A percentile compares a stretch with the other conserved stretches of the same genome.
phyloP scores from a whole-genome alignment of 2,797 vertebrate genomes.

The Melanotaenia parkinsoni region DNA sequence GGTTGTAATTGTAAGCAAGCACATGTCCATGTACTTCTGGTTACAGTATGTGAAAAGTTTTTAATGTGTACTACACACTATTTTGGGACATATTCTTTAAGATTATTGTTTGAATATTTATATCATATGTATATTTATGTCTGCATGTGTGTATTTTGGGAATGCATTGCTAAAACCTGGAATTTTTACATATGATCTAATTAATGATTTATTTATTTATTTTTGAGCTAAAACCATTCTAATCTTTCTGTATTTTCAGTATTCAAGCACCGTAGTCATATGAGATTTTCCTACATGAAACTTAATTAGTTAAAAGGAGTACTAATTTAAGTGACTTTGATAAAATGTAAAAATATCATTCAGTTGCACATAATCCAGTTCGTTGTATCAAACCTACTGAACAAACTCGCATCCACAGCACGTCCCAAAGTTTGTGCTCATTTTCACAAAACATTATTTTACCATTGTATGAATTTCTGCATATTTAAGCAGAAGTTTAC shows the following conservation, averaged over 20 bases:
- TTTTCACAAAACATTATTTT: slow-evolving; percentile 12
- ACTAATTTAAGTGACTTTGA: slow-evolving; percentile 10
- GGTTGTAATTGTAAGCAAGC: background rate
- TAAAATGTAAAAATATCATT: slow-evolving; percentile 9
- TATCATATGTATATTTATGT: accelerated
- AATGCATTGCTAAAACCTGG: background rate
- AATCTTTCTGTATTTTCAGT: background rate
- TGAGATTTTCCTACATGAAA: background rate
- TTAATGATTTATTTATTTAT: background rate
- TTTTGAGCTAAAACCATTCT: too few species aligned
- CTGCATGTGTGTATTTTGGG: background rate
- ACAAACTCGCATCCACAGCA: slow-evolving; percentile 8
- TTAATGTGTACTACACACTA: background rate
- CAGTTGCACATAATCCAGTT: slow-evolving; percentile 18
- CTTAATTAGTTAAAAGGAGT: background rate
- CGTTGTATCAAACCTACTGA: slow-evolving; percentile 1
- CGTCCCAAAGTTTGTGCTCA: slow-evolving; percentile 3
- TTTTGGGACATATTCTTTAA: background rate
- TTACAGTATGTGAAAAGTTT: background rate
- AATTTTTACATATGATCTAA: background rate
- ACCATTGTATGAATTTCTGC: background rate
- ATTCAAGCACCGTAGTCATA: background rate
- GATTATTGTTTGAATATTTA: background rate
- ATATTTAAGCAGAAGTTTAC: slow-evolving; percentile 2
- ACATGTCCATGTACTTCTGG: background rate